Evolutionary conservation across 2,888 invertebrate species (phyloP), one percentile per base, ranked within the genome.

Genomic region (Polylopha cassiicola): DNA sequence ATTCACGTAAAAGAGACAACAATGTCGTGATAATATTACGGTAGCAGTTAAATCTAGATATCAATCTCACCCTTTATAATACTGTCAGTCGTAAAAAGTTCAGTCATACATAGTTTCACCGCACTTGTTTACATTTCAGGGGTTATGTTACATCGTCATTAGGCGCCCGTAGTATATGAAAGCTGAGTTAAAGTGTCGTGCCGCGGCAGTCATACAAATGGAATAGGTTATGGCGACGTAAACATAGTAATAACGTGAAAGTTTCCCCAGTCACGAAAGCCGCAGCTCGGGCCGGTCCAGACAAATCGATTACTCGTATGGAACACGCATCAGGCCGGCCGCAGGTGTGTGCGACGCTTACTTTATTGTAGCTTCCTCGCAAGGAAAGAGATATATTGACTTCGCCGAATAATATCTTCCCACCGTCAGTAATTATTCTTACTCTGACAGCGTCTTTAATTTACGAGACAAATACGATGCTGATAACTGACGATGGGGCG

Each of bases 271-370:
- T 76, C 78, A 77, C 75, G 79, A 64, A 72, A 66, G 51, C 63
- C 56, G 43, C 51, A 46, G 43, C 50, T 48, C 52, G 53, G 46
- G 46, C 62, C 49, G 50, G 73, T 72, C 77, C 78, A 79, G 78
- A 80, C 78, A 61, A 76, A 80, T 79, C 80, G 80, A 80, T 80
- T 72, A 57, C 61, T 61, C 56, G 71, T 59, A 65, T 65, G 70
- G 61, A 55, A 62, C 65, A 68, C 55, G 62, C 64, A 62, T 65
- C 59, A 58, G 50, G 53, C 41, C 46, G 50, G 55, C 50, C 61
- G 60, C 75, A 78, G 79, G 77, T 79, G 77, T 66, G 53, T 47
- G 43, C 51, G 67, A 66, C 55, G 61, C 55, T 51, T 59, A 54
- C 61, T 69, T 62, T 65, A 72, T 66, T 61, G 53, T 63, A 41